Evolutionary conservation across 2,113 vertebrate genomes (phyloP), one percentile per base, ranked within the genome.

Genomic region (Rallus limicola): DNA sequence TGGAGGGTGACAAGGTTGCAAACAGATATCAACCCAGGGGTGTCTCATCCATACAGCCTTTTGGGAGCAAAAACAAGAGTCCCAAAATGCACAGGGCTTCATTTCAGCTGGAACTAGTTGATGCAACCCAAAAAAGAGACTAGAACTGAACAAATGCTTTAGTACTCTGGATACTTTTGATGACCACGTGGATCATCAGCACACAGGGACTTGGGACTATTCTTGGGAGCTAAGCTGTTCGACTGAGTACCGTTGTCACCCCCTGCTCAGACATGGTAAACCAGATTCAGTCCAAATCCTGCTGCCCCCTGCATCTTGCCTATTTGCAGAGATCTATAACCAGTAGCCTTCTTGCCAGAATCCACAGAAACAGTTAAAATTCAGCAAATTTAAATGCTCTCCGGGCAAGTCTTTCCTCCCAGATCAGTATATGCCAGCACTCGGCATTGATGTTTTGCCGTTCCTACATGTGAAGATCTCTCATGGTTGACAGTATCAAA

Each of bases 401-500:
- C n/a, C 0, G 1, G 71, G 50, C n/a, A 82, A 87, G 40, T 38
- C 15, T 76, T 21, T 85, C n/a, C 11, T 90, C 55, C 36, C 36
- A 70, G 21, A 95, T 90, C 78, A 50, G 59, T 55, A 28, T 21
- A 38, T 65, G 44, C 50, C 90, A 80, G 46, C 36, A 69, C 19
- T 63, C 62, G 58, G 52, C 59, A 70, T 3, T 62, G 67, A 85
- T 77, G 38, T 70, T 92, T 94, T 67, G 59, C 75, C 21, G 74
- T 90, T 90, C 59, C 52, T 80, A 9, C n/a, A 23, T 12, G 25
- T 52, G 79, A 95, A 85, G 82, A 65, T 60, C 55, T 59, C 55
- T 92, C 63, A 70, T 2, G 2, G 46, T 4, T 83, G 85, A 83
- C 82, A 67, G 71, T 70, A 97, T 92, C 94, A 92, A 96, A 96